Percentiles rank a stretch among this genome's conserved stretches.
Conservation (phyloP, 2,797 vertebrate genomes). For the Platalea minor region DNA sequence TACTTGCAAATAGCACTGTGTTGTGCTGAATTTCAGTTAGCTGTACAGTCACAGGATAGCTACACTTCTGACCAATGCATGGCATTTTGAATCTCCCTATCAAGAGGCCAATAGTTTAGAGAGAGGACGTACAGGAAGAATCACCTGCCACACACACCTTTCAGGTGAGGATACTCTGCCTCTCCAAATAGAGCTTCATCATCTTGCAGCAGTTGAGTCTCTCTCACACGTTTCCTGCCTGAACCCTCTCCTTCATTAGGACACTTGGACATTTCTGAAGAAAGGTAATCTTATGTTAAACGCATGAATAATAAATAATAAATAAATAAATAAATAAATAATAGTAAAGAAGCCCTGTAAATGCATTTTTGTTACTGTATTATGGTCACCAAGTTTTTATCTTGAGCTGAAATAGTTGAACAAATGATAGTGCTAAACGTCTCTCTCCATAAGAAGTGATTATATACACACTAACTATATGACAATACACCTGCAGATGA, state of each 20-base stretch:
- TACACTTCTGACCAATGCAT: background rate
- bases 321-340: background rate
- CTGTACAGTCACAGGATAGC: background rate
- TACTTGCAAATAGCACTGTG: background rate
- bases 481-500: background rate
- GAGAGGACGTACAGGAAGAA: background rate
- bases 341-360: background rate
- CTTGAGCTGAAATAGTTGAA: background rate
- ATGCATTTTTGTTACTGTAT: background rate
- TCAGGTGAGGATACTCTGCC: background rate
- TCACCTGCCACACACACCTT: background rate
- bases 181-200: background rate
- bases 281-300: slow-evolving; percentile 2
- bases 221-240: background rate
- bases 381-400: background rate
- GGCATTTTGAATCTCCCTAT: background rate
- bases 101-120: background rate
- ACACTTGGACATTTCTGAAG: background rate
- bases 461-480: background rate
- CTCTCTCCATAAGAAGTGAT: background rate
- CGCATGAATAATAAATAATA: background rate
- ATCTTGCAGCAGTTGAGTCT: background rate
- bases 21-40: background rate
- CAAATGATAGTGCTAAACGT: background rate
- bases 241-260: background rate